Evolutionary conservation across 2,113 vertebrate species (phyloP), one percentile per base, ranked within the genome.

Genomic region (Embiotoca jacksoni): DNA sequence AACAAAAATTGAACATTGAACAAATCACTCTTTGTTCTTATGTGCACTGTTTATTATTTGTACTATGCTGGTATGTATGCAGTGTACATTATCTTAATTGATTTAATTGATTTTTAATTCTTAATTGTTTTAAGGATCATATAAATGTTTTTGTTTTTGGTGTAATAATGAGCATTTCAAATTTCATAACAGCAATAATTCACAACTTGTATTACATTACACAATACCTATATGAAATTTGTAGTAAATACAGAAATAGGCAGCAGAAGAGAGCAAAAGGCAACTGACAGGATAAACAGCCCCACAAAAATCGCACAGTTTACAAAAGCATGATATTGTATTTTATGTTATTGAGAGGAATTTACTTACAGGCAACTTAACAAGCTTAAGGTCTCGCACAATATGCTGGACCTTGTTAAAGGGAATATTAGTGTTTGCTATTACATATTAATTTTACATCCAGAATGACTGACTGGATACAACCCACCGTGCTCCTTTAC

Each of bases 401-500:
- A 81, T 80, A 86, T 85, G 74, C 83, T 49, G 10, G 68, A 65
- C 67, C 75, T 89, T 75, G 90, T 92, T 87, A 91, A 91, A 92
- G 88, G 90, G 86, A 85, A 92, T 88, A 89, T 92, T 93, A 90
- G 84, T 84, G 86, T 83, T 93, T 88, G 78, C 88, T 92, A 90
- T 88, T 94, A 88, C 89, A 94, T 92, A 91, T 92, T 92, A 92
- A 93, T 94, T 91, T 88, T 90, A 90, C 82, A 76, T 92, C 75
- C 78, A 75, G 71, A 83, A 64, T 84, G 82, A 90, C 41, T 87
- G 87, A 88, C 84, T 91, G 86, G 84, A 87, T 82, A 70, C 67
- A 88, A 75, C 60, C 82, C 82, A 82, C 85, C 82, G 49, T 59
- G 76, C 90, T 88, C 75, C 85, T 83, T 86, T 77, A 82, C 79